phyloP scores from a whole-genome alignment of 2,888 invertebrate species.

The Periphyllus acericola region DNA sequence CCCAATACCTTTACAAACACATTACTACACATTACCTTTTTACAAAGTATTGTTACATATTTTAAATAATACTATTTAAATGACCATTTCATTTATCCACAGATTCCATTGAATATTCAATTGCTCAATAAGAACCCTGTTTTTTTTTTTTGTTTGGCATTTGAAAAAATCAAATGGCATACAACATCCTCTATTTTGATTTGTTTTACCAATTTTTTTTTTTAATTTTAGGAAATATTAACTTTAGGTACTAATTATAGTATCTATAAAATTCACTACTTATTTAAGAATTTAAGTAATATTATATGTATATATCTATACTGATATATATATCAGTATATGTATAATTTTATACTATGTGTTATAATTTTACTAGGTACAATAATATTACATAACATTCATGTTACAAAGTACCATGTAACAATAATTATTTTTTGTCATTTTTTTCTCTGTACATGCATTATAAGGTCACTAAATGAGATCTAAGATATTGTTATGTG shows the following conservation, averaged over 20 bases:
- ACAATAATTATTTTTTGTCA: conserved; percentile 37
- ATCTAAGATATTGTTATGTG: conserved; percentile 58
- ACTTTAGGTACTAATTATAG: conserved; percentile 27
- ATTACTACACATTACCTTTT: too few species aligned
- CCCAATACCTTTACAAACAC: not conserved
- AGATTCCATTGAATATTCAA: conserved; percentile 32
- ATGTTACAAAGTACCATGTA: conserved; percentile 54
- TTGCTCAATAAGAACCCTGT: conserved; percentile 50
- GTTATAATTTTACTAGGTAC: conserved; percentile 54
- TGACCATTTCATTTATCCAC: conserved; percentile 11
- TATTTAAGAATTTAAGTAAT: conserved; percentile 51
- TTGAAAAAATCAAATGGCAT: conserved; percentile 39
- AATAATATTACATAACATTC: conserved; percentile 57
- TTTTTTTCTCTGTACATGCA: conserved; percentile 37
- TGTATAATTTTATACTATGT: conserved; percentile 39
- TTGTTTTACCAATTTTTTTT: conserved; percentile 48
- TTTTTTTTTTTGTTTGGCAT: conserved; percentile 44
- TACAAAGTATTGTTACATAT: not conserved
- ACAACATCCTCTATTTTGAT: conserved; percentile 33
- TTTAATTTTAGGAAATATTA: conserved; percentile 38
- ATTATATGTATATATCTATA: conserved; percentile 31
- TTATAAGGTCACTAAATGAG: conserved; percentile 47
- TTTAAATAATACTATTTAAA: not conserved
- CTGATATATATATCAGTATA: not conserved
- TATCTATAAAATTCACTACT: conserved; percentile 46